Base-by-base conservation (phyloP, 2,797 vertebrate species). In the Caiman crocodilus region DNA sequence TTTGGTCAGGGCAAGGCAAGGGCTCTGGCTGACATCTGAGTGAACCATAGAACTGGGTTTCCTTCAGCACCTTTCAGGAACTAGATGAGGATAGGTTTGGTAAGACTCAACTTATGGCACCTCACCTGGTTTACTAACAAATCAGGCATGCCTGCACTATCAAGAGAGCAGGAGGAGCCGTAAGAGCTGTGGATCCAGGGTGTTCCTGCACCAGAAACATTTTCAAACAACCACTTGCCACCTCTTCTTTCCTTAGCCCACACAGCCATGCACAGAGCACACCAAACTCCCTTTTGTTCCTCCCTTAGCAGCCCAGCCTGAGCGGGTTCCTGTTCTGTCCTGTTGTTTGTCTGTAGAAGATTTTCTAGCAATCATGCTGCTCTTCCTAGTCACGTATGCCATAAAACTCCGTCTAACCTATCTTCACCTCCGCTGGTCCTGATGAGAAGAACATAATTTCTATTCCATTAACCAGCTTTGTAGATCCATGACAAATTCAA, bases 371-470 rank as follows among this genome's bases (percentile, higher is more conserved):
- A 28, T 0, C 0, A 12, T 79, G 2, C 2, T 61, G 80, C 58
- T 8, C 56, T 84, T 94, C 84, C 9, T 15, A 71, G 83, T 74
- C 63, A 73, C 77, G 69, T 57, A 1, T 16, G 1, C 18, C 95
- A 81, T 87, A 84, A 57, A 30, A 80, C 30, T 67, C 1, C 3
- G 76, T 94, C 73, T 83, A 79, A 89, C 74, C 56, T 18, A 90
- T 88, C 64, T 95, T 91, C 81, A 81, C 87, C 64, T 91, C 50
- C 12, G 9, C 42, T 82, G 94, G 78, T 76, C 32, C 77, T 92
- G 63, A 82, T 26, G 87, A 64, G 90, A 42, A 85, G 21, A 73
- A 50, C 16, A 73, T 21, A 35, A 73, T 15, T 50, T 73, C 21
- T 14, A 73, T 13, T 73, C 69, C 16, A 21, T 32, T 14, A 73